A percentile compares a stretch with the other conserved stretches of the same genome.
These are phyloP conservation scores for Pomacea maculata DNA, from an alignment of 1,140 invertebrate species.

Conservation along the genomic window DNA sequence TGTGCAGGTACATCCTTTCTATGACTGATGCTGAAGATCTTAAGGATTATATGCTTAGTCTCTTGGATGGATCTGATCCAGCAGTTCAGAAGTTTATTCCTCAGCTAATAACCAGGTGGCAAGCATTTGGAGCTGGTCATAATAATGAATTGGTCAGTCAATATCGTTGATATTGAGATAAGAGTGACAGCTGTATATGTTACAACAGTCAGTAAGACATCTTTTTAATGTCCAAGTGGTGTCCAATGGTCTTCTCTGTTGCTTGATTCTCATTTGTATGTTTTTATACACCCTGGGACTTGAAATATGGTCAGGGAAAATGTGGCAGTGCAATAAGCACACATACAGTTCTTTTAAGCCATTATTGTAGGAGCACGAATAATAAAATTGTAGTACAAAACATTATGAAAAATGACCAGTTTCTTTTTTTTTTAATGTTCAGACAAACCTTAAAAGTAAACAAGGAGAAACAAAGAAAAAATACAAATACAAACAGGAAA, in stretches of 20 bases:
- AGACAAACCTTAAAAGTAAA: background rate
- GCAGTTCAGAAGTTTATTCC: constrained; percentile 58
- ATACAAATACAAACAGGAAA: background rate
- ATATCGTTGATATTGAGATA: too few relatives aligned
- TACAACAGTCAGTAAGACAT: too few relatives aligned
- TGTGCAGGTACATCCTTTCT: constrained; percentile 62
- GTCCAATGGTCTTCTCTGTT: too few relatives aligned
- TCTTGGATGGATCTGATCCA: constrained; percentile 58
- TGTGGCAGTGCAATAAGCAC: background rate
- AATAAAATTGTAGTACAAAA: background rate
- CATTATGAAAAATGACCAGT: background rate
- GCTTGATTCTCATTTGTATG: too few relatives aligned
- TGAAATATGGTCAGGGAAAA: background rate
- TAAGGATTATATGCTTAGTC: constrained; percentile 62
- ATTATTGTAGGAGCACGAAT: background rate
- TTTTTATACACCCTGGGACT: too few relatives aligned
- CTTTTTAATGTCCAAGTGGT: too few relatives aligned
- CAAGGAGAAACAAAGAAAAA: background rate
- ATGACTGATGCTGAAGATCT: constrained; percentile 61
- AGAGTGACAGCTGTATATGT: too few relatives aligned
- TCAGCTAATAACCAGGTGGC: constrained; percentile 52
- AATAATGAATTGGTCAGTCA: constrained; percentile 5
- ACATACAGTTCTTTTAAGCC: too few relatives aligned
- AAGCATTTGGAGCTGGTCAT: background rate
- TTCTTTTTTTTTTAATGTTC: background rate